Conservation (phyloP, 2,888 invertebrate species). For the Zaprionus bogoriensis region DNA sequence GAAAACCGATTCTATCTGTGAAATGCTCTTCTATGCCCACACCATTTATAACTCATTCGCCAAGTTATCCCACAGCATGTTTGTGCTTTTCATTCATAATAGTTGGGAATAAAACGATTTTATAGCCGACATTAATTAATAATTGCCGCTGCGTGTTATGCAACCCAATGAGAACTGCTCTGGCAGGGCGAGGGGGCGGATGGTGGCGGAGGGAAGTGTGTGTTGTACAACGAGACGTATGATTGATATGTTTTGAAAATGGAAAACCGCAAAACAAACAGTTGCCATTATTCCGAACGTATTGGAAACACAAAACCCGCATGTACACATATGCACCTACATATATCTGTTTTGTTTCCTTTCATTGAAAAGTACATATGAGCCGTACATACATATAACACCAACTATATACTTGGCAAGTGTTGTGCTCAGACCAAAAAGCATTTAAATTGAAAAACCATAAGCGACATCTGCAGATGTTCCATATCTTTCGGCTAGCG, state of each 20-base stretch:
- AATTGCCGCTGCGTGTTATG: background rate
- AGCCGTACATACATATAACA: too few relatives aligned
- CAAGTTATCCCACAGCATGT: background rate
- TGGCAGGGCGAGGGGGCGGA: too few relatives aligned
- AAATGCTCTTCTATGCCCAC: background rate
- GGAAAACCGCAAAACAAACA: background rate
- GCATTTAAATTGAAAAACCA: background rate
- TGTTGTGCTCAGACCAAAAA: too few relatives aligned
- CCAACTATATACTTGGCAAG: too few relatives aligned
- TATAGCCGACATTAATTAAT: background rate
- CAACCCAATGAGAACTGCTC: background rate
- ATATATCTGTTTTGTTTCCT: too few relatives aligned
- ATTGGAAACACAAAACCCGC: background rate
- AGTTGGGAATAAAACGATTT: background rate
- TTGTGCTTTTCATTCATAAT: background rate
- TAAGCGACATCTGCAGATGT: background rate
- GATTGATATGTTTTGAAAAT: conserved; percentile 7
- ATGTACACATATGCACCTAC: too few relatives aligned
- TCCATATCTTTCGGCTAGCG: background rate
- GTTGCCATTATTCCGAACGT: too few relatives aligned
- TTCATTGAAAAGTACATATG: too few relatives aligned
- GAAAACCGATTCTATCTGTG: background rate
- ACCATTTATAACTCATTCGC: background rate
- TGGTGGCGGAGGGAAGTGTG: background rate
- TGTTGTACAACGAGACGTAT: conserved; percentile 5